Evolutionary conservation across 1,140 invertebrate genomes (phyloP).

Genomic region (Batillaria attramentaria): DNA sequence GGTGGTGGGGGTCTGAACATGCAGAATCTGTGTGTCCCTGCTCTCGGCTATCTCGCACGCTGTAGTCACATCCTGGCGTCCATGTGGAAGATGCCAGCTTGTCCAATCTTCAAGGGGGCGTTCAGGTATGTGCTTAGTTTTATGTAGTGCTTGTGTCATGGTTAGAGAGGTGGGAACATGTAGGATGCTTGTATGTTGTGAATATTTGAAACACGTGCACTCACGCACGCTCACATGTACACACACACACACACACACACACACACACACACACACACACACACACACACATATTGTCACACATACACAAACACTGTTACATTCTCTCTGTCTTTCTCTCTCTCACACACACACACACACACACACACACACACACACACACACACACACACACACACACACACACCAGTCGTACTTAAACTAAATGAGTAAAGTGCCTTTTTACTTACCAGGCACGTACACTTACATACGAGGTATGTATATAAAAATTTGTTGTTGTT

Average conservation of each 20-base stretch:
- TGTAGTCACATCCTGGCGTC: conserved; percentile 89
- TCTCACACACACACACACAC: not conserved
- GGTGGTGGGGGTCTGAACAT: conserved; percentile 42
- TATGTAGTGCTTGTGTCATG: no score
- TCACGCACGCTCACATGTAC: not conserved
- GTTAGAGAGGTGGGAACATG: no score
- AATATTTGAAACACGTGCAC: conserved; percentile 19
- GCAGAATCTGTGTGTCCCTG: conserved; percentile 85
- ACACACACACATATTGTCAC: not conserved
- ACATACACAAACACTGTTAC: not conserved
- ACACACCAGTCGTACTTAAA: no score
- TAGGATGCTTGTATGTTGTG: no score
- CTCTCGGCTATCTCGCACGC: conserved; percentile 87
- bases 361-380: conserved; percentile 31
- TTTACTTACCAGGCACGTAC: no score
- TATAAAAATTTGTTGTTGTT: no score
- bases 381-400: conserved; percentile 19
- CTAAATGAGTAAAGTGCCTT: no score
- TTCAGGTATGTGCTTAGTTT: conserved; percentile 75
- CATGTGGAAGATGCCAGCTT: conserved; percentile 96
- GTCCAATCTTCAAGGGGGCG: conserved; percentile 91
- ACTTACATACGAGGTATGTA: no score
- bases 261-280: conserved; percentile 15
- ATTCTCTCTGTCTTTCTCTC: not conserved
- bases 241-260: conserved; percentile 27